Base-by-base conservation (phyloP, 2,797 vertebrate genomes). In the Yasuhikotakia modesta region DNA sequence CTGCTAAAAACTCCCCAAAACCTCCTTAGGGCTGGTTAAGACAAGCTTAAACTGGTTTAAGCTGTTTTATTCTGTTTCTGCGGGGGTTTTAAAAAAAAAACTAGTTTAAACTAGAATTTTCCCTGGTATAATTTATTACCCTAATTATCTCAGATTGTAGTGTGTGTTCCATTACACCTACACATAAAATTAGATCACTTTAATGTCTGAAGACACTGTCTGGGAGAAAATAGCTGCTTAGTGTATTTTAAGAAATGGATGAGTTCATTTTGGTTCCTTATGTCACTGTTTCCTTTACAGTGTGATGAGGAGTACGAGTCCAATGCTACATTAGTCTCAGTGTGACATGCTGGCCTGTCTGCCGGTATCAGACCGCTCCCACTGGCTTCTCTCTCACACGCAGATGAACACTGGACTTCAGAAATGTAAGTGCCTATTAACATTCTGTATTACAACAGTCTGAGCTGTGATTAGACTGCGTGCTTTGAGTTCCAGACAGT, bases 371-470 rank as follows among this genome's bases (percentile, higher is more conserved):
- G 96, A 98, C 94, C 95, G 96, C 94, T 95, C 95, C 94, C 95
- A 97, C 91, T 96, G 95, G 95, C 95, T 97, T 96, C 95, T 96
- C 93, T 95, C 96, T 94, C 95, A 96, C 95, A 95, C 95, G 95
- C 96, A 99, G 96, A 98, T 99, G 97, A 98, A 98, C 96, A 95
- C 96, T 97, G 96, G 97, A 97, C 95, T 95, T 97, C 97, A 98
- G 96, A 98, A 99, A 99, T 99, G 97, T 98, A 94, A 97, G 96
- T 97, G 82, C 66, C 7, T 11, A 1, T 74, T 70, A 30, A 52
- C 19, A 50, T 21, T 16, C 43, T 27, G 14, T 24, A 19, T 12
- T 22, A 22, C 52, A 13, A 52, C 35, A 21, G 22, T 57, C 52
- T 61, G 50, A 39, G 43, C 58, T 77, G 45, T 68, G 46, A 64